Evolutionary conservation across 2,888 invertebrate genomes (phyloP), one percentile per base, ranked within the genome.

Genomic region (Drosophila ochracea): DNA sequence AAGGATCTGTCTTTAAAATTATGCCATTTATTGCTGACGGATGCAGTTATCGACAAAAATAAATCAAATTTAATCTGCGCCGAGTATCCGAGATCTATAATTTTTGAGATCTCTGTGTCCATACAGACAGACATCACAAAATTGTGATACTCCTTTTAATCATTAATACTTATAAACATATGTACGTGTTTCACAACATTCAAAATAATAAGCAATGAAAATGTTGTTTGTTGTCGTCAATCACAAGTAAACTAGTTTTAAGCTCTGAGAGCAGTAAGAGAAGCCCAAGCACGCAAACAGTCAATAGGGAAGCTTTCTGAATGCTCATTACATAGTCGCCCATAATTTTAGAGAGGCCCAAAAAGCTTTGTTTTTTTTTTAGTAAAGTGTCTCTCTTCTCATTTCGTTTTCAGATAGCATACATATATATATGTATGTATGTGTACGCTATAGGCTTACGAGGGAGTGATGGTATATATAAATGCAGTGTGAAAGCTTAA

Each of bases 351-450:
- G 49, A 50, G 53, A 67, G 50, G 1, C 39, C 11, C 19, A 28
- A 2, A 68, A 68, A 68, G 68, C 55, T 57, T 68, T 25, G 4
- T 31, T 53, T 13, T 30, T 33, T 49, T 50, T n/a, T n/a, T 10
- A 31, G 37, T 49, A 33, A 25, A 31, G 31, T 31, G 41, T 13
- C 16, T 35, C 54, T 25, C 25, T 33, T 28, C 47, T 68, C 54
- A 49, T 11, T 31, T 33, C 4, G 4, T 4, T 47, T n/a, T 47
- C 47, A 47, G 7, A 47, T 2, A 2, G 13, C 21, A 21, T 6
- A 47, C 7, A 13, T 47, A 25, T 25, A 25, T 25, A 25, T 2
- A 25, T n/a, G n/a, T n/a, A n/a, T n/a, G n/a, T 13, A 13, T 47
- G 21, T 4, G 1, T 13, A 10, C 9, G 4, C n/a, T 66, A 54